Evolutionary conservation across 1,140 invertebrate genomes (phyloP).

Genomic region (Papilio dardanus): DNA sequence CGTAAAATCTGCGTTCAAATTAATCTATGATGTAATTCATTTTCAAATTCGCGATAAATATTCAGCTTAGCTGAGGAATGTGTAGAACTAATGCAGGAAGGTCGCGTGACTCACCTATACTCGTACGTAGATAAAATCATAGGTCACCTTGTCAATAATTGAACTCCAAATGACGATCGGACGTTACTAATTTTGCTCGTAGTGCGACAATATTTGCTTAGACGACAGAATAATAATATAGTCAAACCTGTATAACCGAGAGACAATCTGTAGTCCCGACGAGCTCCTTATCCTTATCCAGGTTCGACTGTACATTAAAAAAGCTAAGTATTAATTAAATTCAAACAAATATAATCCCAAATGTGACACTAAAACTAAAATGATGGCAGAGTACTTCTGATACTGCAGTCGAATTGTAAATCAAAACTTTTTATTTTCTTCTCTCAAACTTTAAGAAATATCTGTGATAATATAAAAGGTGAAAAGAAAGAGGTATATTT

Average conservation of each 20-base stretch:
- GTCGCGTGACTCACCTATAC: conserved; percentile 12
- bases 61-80: conserved; percentile 15
- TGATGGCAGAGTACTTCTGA: too few relatives aligned
- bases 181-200: background rate
- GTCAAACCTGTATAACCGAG: too few relatives aligned
- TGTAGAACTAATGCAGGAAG: conserved; percentile 19
- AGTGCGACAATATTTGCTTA: conserved; percentile 8
- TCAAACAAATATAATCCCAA: too few relatives aligned
- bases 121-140: conserved; percentile 28
- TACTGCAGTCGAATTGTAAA: too few relatives aligned
- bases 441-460: too few relatives aligned
- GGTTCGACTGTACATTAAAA: background rate
- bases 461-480: too few relatives aligned
- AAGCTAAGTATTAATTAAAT: background rate
- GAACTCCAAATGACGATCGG: conserved; percentile 13
- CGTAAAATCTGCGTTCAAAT: background rate
- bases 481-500: too few relatives aligned
- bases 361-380: too few relatives aligned
- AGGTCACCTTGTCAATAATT: conserved; percentile 29
- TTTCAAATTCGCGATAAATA: background rate
- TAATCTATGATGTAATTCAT: background rate
- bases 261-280: too few relatives aligned
- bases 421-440: too few relatives aligned
- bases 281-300: too few relatives aligned
- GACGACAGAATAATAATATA: background rate